Conservation (phyloP, 2,797 vertebrate genomes). For the Anniella stebbinsi region DNA sequence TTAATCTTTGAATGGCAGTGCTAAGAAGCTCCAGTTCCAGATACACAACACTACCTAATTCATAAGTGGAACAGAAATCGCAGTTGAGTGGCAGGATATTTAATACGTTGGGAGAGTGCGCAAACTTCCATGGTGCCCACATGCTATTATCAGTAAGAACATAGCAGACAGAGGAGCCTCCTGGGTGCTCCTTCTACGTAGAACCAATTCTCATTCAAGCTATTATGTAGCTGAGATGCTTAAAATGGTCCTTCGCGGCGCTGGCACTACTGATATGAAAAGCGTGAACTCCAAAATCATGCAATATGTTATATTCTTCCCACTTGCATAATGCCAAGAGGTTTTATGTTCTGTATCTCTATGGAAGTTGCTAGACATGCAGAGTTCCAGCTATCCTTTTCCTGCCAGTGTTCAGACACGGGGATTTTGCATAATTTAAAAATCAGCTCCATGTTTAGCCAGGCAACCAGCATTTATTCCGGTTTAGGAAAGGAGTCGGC, state of each 20-base stretch:
- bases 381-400: constrained; percentile 49
- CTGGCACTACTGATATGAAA: constrained; percentile 47
- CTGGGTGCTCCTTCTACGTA: constrained; percentile 57
- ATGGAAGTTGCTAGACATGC: constrained; percentile 9
- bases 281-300: constrained; percentile 53
- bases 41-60: not conserved
- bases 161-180: constrained; percentile 52
- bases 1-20: constrained; percentile 17
- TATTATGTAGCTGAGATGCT: constrained; percentile 69
- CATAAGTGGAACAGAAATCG: constrained; percentile 27
- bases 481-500: constrained; percentile 40
- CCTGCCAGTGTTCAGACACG: constrained; percentile 35
- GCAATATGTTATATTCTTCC: constrained; percentile 47
- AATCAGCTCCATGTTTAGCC: constrained; percentile 38
- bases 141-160: constrained; percentile 38
- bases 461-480: constrained; percentile 53
- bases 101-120: constrained; percentile 9
- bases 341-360: constrained; percentile 45
- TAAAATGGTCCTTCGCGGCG: constrained; percentile 58
- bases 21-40: not conserved
- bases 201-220: constrained; percentile 60
- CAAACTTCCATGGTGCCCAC: constrained; percentile 10
- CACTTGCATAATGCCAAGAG: constrained; percentile 45
- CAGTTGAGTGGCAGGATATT: constrained; percentile 34
- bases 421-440: constrained; percentile 54